Evolutionary conservation across 2,888 invertebrate genomes (phyloP), one percentile per base, ranked within the genome.

Genomic region (Diarsia brunnea): DNA sequence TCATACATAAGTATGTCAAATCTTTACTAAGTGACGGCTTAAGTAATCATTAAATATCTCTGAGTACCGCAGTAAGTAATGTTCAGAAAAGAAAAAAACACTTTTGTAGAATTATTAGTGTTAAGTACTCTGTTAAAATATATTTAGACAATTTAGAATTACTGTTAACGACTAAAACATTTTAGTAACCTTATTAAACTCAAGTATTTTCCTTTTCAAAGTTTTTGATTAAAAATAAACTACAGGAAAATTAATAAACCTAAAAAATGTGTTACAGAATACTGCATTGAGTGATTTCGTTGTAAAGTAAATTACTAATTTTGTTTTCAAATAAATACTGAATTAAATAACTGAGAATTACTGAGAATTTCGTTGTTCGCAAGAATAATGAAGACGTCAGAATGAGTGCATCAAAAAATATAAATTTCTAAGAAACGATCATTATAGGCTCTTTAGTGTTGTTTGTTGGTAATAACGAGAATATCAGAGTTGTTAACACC

Each of bases 161-260:
- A 45, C 16, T n/a, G 7, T 5, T 16, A 16, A 3, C 11, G 7
- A 61, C 3, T 49, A 21, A 38, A 75, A 51, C 45, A 8, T 51
- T 64, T 58, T 1, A 10, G 14, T 45, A 10, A 60, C 43, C 51
- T 45, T 45, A 19, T 77, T 78, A 19, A 78, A 61, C 12, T 21
- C 19, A 31, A 61, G n/a, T n/a, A 55, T 72, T 74, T 80, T 69
- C 81, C 74, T 74, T 47, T 10, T 60, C 16, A 45, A 51, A 24
- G 24, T 49, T 53, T 45, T 47, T 69, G 0, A 7, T 31, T 60
- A 69, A 38, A 74, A 65, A 74, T 80, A 69, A 67, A 63, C 43
- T 49, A 73, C 80, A 69, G 81, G 74, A 74, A 74, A 80, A 79
- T 68, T 31, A 71, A 51, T 21, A 2, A 51, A 45, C 14, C 0